Evolutionary conservation across 2,113 vertebrate genomes (phyloP), one percentile per base, ranked within the genome.

Genomic region (Halcyon malimbica): DNA sequence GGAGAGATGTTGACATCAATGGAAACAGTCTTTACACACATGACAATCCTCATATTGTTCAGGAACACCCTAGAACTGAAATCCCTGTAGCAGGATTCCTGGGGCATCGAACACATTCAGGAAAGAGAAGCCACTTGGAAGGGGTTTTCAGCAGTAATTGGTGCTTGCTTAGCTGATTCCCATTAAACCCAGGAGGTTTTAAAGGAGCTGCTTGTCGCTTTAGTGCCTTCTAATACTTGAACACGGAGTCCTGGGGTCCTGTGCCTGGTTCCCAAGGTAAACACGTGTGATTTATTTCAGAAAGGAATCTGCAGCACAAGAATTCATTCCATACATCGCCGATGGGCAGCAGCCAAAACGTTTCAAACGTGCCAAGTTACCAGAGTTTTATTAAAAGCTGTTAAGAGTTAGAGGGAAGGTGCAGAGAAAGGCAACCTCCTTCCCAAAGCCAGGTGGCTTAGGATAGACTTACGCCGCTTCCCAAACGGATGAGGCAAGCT

Each of bases 371-470:
- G 92, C 96, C 96, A 92, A 95, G 94, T 94, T 83, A 76, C 92
- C 56, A 48, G 83, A 73, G 80, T 67, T 67, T 95, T 96, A 95
- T 90, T 93, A 94, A 96, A 95, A 92, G 89, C 89, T 85, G 81
- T 57, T 57, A 87, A 65, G 96, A 84, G 65, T 82, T 37, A 41
- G 62, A 83, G 54, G 77, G 77, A 96, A 96, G 96, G 94, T 93
- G 85, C 94, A 82, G 94, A 84, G 88, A 82, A 89, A 94, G 51
- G 74, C 95, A 93, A 60, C 44, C 94, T 89, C 91, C 77, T 97
- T 95, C 83, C 90, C 81, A 71, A 91, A 91, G 89, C 96, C 96
- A 97, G 92, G 96, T 97, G 96, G 92, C 92, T 96, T 92, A 92
- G 83, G 83, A 69, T 93, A 57, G 57, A 69, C 95, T 96, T 90